A percentile compares a stretch with the other conserved stretches of the same genome.
phyloP scores from a whole-genome alignment of 2,797 vertebrate genomes.

The Parauchenoglanis punctatus region DNA sequence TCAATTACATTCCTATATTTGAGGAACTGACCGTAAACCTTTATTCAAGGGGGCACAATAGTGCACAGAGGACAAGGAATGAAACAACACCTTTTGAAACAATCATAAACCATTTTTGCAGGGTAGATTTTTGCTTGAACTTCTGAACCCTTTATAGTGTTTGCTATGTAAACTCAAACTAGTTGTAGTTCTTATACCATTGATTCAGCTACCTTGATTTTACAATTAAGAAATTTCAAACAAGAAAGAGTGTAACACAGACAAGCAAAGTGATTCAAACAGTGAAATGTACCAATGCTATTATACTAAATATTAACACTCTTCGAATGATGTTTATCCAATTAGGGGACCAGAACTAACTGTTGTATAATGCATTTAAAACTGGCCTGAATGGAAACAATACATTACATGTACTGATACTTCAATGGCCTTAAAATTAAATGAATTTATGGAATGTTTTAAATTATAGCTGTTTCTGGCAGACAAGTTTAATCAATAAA shows the following conservation, averaged over 20 bases:
- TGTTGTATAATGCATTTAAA: background rate
- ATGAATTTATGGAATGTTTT: background rate
- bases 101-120: constrained; percentile 31
- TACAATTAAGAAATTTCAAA: background rate
- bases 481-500: background rate
- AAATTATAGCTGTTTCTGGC: background rate
- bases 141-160: constrained; percentile 55
- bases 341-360: background rate
- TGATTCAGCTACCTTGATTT: background rate
- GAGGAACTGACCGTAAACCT: constrained; percentile 34
- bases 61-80: constrained; percentile 9
- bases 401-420: background rate
- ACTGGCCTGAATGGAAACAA: background rate
- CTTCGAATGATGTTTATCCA: background rate
- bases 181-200: constrained; percentile 13
- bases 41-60: constrained; percentile 23
- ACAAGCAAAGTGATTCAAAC: background rate
- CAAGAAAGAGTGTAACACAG: background rate
- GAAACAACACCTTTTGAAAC: constrained; percentile 33
- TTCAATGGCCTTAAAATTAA: background rate
- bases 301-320: background rate
- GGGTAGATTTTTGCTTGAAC: constrained; percentile 51
- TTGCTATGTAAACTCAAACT: constrained; percentile 52
- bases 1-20: background rate
- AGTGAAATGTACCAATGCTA: background rate